A percentile compares a stretch with the other conserved stretches of the same genome.
Conservation (phyloP, 2,888 invertebrate species). For the Criorhina ranunculi region DNA sequence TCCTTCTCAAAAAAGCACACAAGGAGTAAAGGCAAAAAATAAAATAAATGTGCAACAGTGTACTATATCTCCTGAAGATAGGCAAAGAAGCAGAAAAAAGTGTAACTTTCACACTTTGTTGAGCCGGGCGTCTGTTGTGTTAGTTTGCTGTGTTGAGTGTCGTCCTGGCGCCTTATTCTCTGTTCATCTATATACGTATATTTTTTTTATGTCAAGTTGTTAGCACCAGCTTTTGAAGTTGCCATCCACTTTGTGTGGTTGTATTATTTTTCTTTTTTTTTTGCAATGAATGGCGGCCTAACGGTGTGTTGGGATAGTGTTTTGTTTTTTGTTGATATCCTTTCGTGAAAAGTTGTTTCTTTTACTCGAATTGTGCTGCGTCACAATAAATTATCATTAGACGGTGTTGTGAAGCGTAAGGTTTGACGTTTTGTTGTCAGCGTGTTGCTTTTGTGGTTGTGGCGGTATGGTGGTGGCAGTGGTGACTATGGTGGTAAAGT, state of each 20-base stretch:
- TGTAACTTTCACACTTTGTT: conserved; percentile 73
- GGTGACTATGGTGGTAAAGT: conserved; percentile 9
- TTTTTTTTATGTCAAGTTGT: conserved; percentile 69
- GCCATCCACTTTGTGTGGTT: conserved; percentile 73
- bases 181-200: conserved; percentile 21
- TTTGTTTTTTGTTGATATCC: conserved; percentile 45
- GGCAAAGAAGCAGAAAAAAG: conserved; percentile 55
- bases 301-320: conserved; percentile 33
- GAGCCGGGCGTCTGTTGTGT: conserved; percentile 47
- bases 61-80: conserved; percentile 51
- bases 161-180: conserved; percentile 67
- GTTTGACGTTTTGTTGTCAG: conserved; percentile 64
- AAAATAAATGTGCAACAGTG: conserved; percentile 43
- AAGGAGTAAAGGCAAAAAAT: conserved; percentile 12
- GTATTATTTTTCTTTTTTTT: conserved; percentile 22
- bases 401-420: conserved; percentile 64
- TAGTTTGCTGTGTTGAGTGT: conserved; percentile 41
- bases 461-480: not conserved
- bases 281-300: conserved; percentile 33
- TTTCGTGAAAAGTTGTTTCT: conserved; percentile 22
- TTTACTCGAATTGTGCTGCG: conserved; percentile 52
- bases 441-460: conserved; percentile 50
- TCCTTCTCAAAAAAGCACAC: conserved; percentile 22
- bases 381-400: conserved; percentile 74
- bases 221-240: conserved; percentile 73